Conservation (phyloP, 2,888 invertebrate genomes). For the Apotomis capreana region DNA sequence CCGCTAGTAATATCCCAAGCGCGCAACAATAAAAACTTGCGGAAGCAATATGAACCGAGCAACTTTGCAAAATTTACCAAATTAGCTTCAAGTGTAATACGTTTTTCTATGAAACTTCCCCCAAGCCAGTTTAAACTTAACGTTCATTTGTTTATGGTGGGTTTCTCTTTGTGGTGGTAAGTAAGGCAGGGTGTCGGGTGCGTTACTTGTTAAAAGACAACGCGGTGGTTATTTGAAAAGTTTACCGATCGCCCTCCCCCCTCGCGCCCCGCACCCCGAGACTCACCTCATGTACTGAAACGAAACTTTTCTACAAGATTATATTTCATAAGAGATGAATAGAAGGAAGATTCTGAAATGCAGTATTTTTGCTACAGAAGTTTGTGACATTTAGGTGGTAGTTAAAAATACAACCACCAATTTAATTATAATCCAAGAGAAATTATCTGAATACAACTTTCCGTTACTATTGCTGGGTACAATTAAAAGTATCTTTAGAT, state of each 20-base stretch:
- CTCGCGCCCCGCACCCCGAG: slow-evolving; percentile 10
- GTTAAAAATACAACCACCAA: too few species aligned
- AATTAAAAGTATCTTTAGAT: too few species aligned
- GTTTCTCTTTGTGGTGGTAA: slow-evolving; percentile 34
- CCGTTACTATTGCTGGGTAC: too few species aligned
- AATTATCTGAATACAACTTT: background rate
- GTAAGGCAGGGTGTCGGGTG: slow-evolving; percentile 42
- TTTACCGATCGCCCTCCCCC: slow-evolving; percentile 39
- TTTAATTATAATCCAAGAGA: too few species aligned
- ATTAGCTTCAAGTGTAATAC: slow-evolving; percentile 52
- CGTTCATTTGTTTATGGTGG: slow-evolving; percentile 26
- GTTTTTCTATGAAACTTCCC: slow-evolving; percentile 44
- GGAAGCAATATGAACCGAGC: slow-evolving; percentile 47
- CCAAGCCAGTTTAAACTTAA: slow-evolving; percentile 48
- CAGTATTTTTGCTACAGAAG: too few species aligned
- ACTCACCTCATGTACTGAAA: slow-evolving; percentile 14
- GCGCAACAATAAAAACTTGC: slow-evolving; percentile 49
- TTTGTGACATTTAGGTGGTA: too few species aligned
- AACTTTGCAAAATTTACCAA: slow-evolving; percentile 55
- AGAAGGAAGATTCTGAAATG: too few species aligned
- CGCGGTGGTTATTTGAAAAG: slow-evolving; percentile 61
- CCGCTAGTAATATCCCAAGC: slow-evolving; percentile 46
- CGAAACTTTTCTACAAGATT: slow-evolving; percentile 7
- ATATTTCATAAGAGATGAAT: background rate
- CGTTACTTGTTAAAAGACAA: slow-evolving; percentile 59